These are phyloP conservation scores for Amiota communis DNA, from an alignment of 2,888 invertebrate genomes.

Conservation along the genomic window DNA sequence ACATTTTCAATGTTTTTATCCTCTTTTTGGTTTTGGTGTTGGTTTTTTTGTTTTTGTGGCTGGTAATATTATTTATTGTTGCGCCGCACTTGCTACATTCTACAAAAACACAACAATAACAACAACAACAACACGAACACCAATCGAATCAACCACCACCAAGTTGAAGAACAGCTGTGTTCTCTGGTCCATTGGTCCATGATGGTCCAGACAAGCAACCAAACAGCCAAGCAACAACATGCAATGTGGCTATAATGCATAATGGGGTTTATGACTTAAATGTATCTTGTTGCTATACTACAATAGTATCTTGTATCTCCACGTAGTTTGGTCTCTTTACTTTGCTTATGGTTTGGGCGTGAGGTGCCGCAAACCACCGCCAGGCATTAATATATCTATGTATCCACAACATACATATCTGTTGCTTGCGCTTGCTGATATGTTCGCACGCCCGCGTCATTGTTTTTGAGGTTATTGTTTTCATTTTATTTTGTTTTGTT, in stretches of 20 bases:
- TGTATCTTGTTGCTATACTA: background rate
- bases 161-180: background rate
- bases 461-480: background rate
- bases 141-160: too few relatives aligned
- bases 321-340: background rate
- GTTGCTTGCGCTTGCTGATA: background rate
- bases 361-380: background rate
- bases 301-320: background rate
- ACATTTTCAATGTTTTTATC: conserved; percentile 3
- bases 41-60: conserved; percentile 2
- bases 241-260: conserved; percentile 18
- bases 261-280: conserved; percentile 7
- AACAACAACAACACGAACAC: too few relatives aligned
- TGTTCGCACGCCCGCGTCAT: conserved; percentile 15
- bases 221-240: background rate
- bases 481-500: background rate
- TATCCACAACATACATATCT: background rate
- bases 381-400: background rate
- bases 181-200: too few relatives aligned
- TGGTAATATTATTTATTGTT: conserved; percentile 16
- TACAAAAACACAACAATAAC: too few relatives aligned
- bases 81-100: conserved; percentile 11
- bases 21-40: conserved; percentile 1
- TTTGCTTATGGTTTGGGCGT: conserved; percentile 3
- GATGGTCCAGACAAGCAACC: too few relatives aligned